Percentiles rank a stretch among this genome's conserved stretches.
Evolutionary conservation across 2,888 invertebrate genomes (phyloP).

Genomic region (Papilio demoleus): DNA sequence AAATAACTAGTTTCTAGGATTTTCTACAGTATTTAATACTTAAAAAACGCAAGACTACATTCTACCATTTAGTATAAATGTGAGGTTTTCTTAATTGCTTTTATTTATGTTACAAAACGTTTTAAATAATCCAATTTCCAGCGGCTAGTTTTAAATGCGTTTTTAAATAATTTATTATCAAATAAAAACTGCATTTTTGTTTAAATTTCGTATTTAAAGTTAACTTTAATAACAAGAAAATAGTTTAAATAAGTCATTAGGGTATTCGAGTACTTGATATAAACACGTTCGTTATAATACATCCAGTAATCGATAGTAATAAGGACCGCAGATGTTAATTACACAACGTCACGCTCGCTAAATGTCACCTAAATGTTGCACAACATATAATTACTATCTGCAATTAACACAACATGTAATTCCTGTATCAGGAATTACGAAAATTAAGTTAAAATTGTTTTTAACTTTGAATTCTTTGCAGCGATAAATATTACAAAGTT

Average conservation of each 20-base stretch:
- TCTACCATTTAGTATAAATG: not conserved
- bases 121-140: not conserved
- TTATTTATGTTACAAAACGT: not conserved
- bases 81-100: not conserved
- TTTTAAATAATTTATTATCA: too few species aligned
- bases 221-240: not conserved
- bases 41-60: not conserved
- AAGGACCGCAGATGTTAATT: conserved; percentile 16
- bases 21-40: too few species aligned
- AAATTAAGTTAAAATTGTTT: not conserved
- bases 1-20: too few species aligned
- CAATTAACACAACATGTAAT: conserved; percentile 5
- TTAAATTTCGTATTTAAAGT: too few species aligned
- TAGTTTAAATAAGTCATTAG: not conserved
- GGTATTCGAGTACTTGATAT: not conserved
- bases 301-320: not conserved
- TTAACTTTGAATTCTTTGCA: not conserved
- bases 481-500: too few species aligned
- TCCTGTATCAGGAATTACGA: not conserved
- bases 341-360: conserved; percentile 6
- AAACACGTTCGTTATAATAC: not conserved
- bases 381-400: not conserved
- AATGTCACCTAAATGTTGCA: conserved; percentile 10
- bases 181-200: too few species aligned
- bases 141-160: not conserved